These are phyloP conservation scores for Takifugu bimaculatus DNA, from an alignment of 2,113 vertebrate genomes.

Conservation along the genomic window DNA sequence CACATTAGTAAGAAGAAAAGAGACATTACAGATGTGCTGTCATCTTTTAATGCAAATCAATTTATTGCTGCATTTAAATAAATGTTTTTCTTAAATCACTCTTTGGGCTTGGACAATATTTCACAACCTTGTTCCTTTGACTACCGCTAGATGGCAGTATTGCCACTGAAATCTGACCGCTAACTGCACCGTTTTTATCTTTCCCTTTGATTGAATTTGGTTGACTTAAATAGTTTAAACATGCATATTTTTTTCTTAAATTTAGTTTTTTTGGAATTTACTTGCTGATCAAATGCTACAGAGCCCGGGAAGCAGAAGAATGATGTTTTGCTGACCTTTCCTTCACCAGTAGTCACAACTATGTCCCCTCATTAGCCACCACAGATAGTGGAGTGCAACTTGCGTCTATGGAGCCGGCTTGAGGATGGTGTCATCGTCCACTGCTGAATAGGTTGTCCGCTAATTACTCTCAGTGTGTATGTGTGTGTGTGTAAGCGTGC, in stretches of 20 bases:
- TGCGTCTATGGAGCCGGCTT: conserved; percentile 50
- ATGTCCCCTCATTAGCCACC: conserved; percentile 73
- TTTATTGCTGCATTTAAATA: conserved; percentile 59
- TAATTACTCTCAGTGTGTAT: conserved; percentile 69
- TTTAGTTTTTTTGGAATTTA: background rate
- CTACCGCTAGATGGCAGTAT: conserved; percentile 62
- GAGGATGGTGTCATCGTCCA: conserved; percentile 70
- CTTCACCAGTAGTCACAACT: conserved; percentile 67
- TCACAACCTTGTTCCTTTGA: conserved; percentile 5
- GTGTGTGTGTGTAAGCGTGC: conserved; percentile 34
- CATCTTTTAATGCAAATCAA: conserved; percentile 19
- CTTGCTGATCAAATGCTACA: conserved; percentile 10
- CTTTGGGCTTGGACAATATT: background rate
- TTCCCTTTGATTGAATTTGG: too few species aligned
- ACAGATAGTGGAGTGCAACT: conserved; percentile 37
- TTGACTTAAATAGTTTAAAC: background rate
- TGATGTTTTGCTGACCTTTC: conserved; percentile 73
- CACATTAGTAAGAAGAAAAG: conserved; percentile 29
- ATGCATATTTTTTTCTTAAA: background rate
- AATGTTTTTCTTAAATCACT: conserved; percentile 47
- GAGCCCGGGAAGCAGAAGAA: conserved; percentile 24
- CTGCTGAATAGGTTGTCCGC: conserved; percentile 70
- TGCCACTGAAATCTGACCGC: conserved; percentile 9
- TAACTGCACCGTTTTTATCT: too few species aligned
- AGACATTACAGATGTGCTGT: conserved; percentile 25